A percentile compares a stretch with the other conserved stretches of the same genome.
phyloP scores from a whole-genome alignment of 2,888 invertebrate genomes.

The Aricia artaxerxes region DNA sequence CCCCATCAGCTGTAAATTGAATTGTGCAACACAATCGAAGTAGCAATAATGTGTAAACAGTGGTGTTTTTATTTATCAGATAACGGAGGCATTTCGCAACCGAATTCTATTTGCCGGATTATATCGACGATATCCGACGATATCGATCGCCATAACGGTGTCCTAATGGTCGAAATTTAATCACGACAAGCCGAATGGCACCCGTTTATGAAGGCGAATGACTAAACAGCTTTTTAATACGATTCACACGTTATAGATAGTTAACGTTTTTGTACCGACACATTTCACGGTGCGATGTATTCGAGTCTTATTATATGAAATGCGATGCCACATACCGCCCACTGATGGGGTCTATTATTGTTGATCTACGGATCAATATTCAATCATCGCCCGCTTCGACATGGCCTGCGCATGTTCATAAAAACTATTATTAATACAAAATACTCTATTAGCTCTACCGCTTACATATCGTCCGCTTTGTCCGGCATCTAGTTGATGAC shows the following conservation, averaged over 20 bases:
- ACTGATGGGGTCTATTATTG: conserved; percentile 78
- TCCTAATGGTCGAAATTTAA: conserved; percentile 78
- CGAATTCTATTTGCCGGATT: conserved; percentile 68
- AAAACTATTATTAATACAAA: conserved; percentile 49
- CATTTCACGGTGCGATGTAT: conserved; percentile 80
- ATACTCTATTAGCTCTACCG: conserved; percentile 53
- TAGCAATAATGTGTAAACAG: conserved; percentile 31
- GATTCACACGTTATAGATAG: conserved; percentile 81
- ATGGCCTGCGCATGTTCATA: conserved; percentile 56
- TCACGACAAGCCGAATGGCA: conserved; percentile 79
- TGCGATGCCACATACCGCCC: conserved; percentile 76
- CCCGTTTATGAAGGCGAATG: conserved; percentile 79
- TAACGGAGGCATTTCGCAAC: conserved; percentile 53
- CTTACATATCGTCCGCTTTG: conserved; percentile 40
- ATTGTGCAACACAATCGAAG: conserved; percentile 19
- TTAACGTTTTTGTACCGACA: conserved; percentile 77
- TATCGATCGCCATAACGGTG: conserved; percentile 69
- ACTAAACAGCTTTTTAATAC: conserved; percentile 80
- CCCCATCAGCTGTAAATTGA: neutral
- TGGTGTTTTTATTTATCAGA: conserved; percentile 37
- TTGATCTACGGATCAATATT: conserved; percentile 79
- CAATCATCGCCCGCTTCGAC: conserved; percentile 70
- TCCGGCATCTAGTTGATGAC: neutral
- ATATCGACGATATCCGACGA: conserved; percentile 67
- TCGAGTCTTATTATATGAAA: conserved; percentile 79